A percentile compares a stretch with the other conserved stretches of the same genome.
These are phyloP conservation scores for Cinclus cinclus DNA, from an alignment of 2,113 vertebrate species.

Conservation along the genomic window DNA sequence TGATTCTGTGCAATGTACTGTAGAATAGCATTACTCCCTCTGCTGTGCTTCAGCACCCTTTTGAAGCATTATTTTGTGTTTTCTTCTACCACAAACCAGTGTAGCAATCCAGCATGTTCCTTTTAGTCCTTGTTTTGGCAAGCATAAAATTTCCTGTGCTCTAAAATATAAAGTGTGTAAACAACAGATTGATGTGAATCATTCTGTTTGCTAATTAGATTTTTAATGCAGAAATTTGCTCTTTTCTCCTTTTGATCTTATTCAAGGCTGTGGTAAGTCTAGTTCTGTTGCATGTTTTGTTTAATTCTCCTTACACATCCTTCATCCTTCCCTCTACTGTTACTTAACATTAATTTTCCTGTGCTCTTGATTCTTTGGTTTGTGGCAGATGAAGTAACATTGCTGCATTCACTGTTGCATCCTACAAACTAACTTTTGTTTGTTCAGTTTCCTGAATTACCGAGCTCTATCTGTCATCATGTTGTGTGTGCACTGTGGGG, in stretches of 20 bases:
- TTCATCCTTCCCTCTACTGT: constrained; percentile 36
- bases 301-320: constrained; percentile 69
- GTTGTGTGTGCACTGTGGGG: background rate
- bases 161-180: background rate
- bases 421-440: constrained; percentile 68
- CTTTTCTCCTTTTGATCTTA: constrained; percentile 86
- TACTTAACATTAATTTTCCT: constrained; percentile 68
- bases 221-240: constrained; percentile 87
- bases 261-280: constrained; percentile 98
- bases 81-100: background rate
- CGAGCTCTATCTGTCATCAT: constrained; percentile 23
- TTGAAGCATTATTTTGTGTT: constrained; percentile 36
- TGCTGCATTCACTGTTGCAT: constrained; percentile 38
- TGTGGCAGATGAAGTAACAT: constrained; percentile 26
- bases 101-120: constrained; percentile 26
- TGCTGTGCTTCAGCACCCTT: constrained; percentile 30
- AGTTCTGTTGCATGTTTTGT: constrained; percentile 76
- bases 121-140: background rate
- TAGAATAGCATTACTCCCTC: background rate
- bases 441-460: constrained; percentile 50
- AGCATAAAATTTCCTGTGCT: background rate
- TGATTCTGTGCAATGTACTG: background rate
- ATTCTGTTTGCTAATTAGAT: constrained; percentile 59
- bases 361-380: background rate
- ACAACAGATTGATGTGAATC: constrained; percentile 51